Evolutionary conservation across 2,113 vertebrate species (phyloP).

Genomic region (Notarius lentiginosus): DNA sequence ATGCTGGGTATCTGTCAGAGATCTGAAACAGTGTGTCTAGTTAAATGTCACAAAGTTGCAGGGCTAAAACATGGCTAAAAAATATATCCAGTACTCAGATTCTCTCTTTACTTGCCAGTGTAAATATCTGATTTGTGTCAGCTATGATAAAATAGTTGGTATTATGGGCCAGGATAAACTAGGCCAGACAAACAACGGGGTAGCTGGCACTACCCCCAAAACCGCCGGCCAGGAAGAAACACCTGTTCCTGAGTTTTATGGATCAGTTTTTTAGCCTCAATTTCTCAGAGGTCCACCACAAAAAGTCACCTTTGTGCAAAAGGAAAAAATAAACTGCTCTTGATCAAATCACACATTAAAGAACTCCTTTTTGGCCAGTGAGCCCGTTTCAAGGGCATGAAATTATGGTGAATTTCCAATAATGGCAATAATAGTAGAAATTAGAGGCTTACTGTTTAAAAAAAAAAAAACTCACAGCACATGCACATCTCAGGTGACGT

Average conservation of each 20-base stretch:
- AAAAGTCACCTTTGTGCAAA: not conserved
- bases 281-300: not conserved
- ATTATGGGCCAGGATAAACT: conserved; percentile 6
- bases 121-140: conserved; percentile 24
- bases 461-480: not conserved
- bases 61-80: conserved; percentile 20
- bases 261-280: not conserved
- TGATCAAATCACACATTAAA: not conserved
- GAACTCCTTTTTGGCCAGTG: not conserved
- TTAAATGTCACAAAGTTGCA: conserved; percentile 40
- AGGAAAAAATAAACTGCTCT: too few species aligned
- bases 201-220: not conserved
- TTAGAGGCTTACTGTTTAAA: not conserved
- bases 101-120: conserved; percentile 9
- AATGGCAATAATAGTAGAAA: not conserved
- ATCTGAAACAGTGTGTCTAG: conserved; percentile 36
- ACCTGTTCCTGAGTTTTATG: conserved; percentile 22
- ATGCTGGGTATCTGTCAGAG: conserved; percentile 44
- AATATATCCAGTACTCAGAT: conserved; percentile 19
- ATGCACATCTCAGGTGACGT: not conserved
- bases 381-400: not conserved
- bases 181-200: conserved; percentile 15
- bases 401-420: not conserved
- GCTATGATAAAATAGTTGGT: conserved; percentile 38
- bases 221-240: conserved; percentile 10